Base-by-base conservation (phyloP, 2,888 invertebrate genomes). In the Eupeodes latifasciatus region DNA sequence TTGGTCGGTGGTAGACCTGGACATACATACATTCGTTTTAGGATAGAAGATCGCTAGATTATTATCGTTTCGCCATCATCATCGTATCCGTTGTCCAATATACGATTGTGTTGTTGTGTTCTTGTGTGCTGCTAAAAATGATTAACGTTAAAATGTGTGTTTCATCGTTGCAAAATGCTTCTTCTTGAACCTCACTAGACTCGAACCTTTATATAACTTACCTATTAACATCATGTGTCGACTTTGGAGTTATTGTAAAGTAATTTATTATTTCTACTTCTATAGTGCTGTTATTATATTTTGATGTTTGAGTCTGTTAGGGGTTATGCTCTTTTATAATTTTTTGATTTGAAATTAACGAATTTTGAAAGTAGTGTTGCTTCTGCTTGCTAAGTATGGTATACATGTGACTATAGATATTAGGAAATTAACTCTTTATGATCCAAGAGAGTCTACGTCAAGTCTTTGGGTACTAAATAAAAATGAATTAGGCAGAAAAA, bases 191-290 rank as follows among this genome's bases (percentile, higher is more conserved):
- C 44, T 14, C 3, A 2, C 27, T 27, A 11, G 12, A 34, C n/a
- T 34, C 75, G 76, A 19, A 12, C 5, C 3, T 16, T 40, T n/a
- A 4, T 62, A 16, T 36, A 57, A 27, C 27, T 12, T 10, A 19
- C 2, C 16, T 47, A 1, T 11, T 40, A 5, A 16, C 5, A 79
- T 80, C 74, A 57, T 69, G 87, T 84, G 84, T 88, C 84, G 84
- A 88, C 88, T 88, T 81, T 88, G 81, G 84, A 88, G 84, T 88
- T 88, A 88, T 88, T 81, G 88, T 88, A 84, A 88, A 88, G 84
- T 81, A 81, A 88, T 88, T 88, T 88, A 88, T 88, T 84, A 88
- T 84, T 84, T 80, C 76, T 87, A 44, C 67, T 64, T 61, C 2
- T 27, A 27, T 27, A 27, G 19, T 66, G 55, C 62, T 79, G 80